Conservation (phyloP, 2,113 vertebrate genomes). For the Tympanuchus pallidicinctus region DNA sequence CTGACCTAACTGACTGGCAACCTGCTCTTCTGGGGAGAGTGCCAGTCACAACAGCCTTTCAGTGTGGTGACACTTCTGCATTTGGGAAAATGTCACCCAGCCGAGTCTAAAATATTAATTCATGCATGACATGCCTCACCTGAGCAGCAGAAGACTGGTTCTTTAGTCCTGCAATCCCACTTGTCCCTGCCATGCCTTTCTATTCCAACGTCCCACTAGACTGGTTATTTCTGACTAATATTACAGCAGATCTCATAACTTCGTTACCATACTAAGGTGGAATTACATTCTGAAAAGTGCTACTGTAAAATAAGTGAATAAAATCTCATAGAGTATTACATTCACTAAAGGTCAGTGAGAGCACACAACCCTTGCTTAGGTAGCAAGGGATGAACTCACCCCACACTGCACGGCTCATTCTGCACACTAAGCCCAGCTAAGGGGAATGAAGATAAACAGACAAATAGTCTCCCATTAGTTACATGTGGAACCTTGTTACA, state of each 20-base stretch:
- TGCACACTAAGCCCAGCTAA: not conserved
- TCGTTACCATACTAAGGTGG: not conserved
- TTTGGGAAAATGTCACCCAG: not conserved
- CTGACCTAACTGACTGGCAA: not conserved
- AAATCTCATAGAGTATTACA: not conserved
- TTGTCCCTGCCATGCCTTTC: not conserved
- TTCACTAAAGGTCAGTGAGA: not conserved
- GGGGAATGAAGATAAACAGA: not conserved
- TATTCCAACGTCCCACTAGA: not conserved
- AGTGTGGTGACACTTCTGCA: not conserved
- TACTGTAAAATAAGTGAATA: not conserved
- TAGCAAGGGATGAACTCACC: not conserved
- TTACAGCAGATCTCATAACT: not conserved
- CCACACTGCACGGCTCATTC: not conserved
- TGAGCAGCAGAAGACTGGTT: not conserved
- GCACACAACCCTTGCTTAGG: accelerated
- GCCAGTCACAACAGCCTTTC: not conserved
- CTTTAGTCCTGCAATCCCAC: not conserved
- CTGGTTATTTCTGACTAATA: not conserved
- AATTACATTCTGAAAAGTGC: not conserved
- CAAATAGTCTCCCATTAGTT: not conserved
- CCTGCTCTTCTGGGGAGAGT: not conserved
- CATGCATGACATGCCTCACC: not conserved
- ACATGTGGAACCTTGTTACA: not conserved
- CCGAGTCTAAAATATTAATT: not conserved